Base-by-base conservation (phyloP, 2,888 invertebrate species). In the Cenopis cana region DNA sequence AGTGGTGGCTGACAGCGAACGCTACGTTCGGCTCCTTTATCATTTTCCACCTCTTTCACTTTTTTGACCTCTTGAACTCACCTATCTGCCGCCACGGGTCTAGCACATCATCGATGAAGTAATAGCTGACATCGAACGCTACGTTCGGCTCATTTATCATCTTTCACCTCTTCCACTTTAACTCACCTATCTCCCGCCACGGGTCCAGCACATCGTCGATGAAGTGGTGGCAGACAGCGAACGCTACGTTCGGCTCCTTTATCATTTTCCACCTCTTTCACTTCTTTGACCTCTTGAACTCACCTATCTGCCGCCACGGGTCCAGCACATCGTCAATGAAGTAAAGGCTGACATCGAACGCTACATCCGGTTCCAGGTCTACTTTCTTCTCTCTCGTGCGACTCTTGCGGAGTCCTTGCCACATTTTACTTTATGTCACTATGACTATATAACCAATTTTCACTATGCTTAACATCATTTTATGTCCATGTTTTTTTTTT, bases 321-420 rank as follows among this genome's bases (percentile, higher is more conserved):
- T 94, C 94, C 70, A 93, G 89, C 75, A 96, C 94, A 82, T 96
- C 96, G 82, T 96, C 96, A 10, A 94, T 92, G 82, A 96, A 96
- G 91, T 96, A 96, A 79, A 95, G 95, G 72, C 95, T 94, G 50
- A 95, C 96, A 76, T 96, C 96, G 79, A 95, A 94, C 0, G 96
- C 96, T 11, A 94, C 88, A 76, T 96, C 96, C 0, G 95, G 68
- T 2, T 79, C 84, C n/a, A n/a, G n/a, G n/a, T n/a, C n/a, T n/a
- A n/a, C n/a, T 20, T 74, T 73, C 73, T 78, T 72, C 68, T 73
- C 73, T 20, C 70, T 70, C 68, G 33, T 12, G n/a, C 61, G 33
- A 17, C 61, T 50, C 52, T 62, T 76, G 18, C 85, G 82, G 68
- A 85, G 81, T 0, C 85, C 82, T 14, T 74, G 79, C 38, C 85